Evolutionary conservation across 30 jellyfish, hydroid and myxozoan genomes (phyloP).

Genomic region (Hydra vulgaris): DNA sequence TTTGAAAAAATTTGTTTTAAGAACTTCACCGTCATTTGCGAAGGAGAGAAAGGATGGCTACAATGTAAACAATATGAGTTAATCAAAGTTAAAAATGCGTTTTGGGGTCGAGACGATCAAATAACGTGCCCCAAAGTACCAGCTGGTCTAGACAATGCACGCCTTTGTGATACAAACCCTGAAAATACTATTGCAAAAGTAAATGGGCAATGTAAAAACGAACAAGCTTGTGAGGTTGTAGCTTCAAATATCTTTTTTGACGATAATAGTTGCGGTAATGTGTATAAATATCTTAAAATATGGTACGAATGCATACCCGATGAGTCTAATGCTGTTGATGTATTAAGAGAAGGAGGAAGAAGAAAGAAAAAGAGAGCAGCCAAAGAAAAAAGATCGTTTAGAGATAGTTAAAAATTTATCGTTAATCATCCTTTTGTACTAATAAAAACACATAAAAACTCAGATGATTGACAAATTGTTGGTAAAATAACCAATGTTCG

Average conservation of each 20-base stretch:
- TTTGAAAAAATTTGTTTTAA: constrained; percentile 32
- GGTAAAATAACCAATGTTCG: background rate
- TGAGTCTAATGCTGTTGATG: constrained; percentile 95
- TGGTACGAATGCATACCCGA: constrained; percentile 99
- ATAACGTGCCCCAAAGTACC: constrained; percentile 95
- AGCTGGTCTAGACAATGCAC: constrained; percentile 87
- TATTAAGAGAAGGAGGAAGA: constrained; percentile 88
- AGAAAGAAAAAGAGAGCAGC: constrained; percentile 93
- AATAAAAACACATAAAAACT: background rate
- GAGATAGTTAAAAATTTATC: constrained; percentile 61
- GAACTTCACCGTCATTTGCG: constrained; percentile 99
- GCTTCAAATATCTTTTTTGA: constrained; percentile 98
- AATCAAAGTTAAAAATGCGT: constrained; percentile 62
- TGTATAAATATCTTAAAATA: constrained; percentile 79
- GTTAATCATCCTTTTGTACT: background rate
- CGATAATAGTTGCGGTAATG: constrained; percentile 99
- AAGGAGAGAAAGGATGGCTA: constrained; percentile 99
- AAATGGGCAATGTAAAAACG: constrained; percentile 95
- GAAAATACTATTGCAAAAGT: constrained; percentile 77
- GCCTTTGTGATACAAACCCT: constrained; percentile 89
- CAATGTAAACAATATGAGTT: constrained; percentile 98
- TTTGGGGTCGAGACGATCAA: constrained; percentile 99
- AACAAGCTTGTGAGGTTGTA: constrained; percentile 99
- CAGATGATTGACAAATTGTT: background rate
- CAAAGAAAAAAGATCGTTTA: constrained; percentile 91